Evolutionary conservation across 2,888 invertebrate genomes (phyloP), one percentile per base, ranked within the genome.

Genomic region (Synergus laeviventris): DNA sequence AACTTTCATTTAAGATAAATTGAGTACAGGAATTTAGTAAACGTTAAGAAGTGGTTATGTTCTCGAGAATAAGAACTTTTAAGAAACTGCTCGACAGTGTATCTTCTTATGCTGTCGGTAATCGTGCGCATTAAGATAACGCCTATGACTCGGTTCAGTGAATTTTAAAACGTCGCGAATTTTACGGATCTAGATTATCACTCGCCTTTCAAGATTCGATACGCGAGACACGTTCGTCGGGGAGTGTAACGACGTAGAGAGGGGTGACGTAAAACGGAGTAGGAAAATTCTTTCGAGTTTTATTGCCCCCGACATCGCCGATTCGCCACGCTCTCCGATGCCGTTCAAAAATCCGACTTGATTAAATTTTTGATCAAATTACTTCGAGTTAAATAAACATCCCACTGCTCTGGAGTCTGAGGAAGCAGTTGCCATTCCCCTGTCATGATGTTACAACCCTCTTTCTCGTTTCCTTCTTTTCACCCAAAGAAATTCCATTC

Each of bases 311-410:
- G 80, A 81, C 86, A 85, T 87, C 83, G 86, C 86, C 84, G 86
- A 90, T 91, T 91, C 86, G 89, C 84, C 85, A 87, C 88, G 88
- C 88, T 86, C 85, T 83, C 82, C 64, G 82, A 82, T 83, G 84
- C 84, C 82, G 88, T 84, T 90, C 86, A 91, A 91, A 91, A 91
- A 88, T 89, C 84, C 89, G 83, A 87, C 88, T 90, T 91, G 90
- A 91, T 91, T 91, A 91, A 90, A 91, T 91, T 91, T 91, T 91
- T 89, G 87, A 89, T 91, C 90, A 89, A 90, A 91, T 91, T 90
- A 90, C 90, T 89, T 89, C 87, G 85, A 88, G 87, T 89, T 89
- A 90, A 90, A 91, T 90, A 90, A 91, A 89, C 90, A 90, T 87
- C 84, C 86, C 80, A 81, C 81, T 79, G 77, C 78, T 78, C 78